These are phyloP conservation scores for Melospiza georgiana DNA, from an alignment of 2,113 vertebrate genomes.

Conservation along the genomic window DNA sequence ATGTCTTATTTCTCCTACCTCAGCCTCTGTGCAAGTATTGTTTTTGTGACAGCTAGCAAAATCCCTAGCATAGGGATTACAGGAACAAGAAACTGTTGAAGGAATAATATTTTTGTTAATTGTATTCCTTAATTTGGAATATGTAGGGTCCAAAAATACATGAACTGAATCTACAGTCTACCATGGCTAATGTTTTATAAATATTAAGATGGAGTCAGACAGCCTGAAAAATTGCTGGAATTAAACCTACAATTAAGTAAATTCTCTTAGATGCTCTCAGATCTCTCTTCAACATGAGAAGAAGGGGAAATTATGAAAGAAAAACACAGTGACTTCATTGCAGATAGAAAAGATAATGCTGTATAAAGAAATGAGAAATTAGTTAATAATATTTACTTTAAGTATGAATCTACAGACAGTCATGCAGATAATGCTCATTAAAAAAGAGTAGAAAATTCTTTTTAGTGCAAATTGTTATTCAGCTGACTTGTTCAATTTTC, in stretches of 20 bases:
- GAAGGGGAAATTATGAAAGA: not conserved
- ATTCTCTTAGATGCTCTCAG: not conserved
- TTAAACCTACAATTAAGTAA: not conserved
- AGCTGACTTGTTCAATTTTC: not conserved
- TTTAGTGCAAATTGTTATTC: not conserved
- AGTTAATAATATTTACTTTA: slow-evolving; percentile 14
- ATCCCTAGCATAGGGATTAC: not conserved
- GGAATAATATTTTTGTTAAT: not conserved
- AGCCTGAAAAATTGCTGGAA: not conserved
- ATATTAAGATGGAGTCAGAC: not conserved
- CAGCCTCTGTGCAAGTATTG: not conserved
- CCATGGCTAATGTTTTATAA: not conserved
- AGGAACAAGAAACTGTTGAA: not conserved
- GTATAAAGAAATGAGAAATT: not conserved
- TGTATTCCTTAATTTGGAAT: not conserved
- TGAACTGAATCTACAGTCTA: not conserved
- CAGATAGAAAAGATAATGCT: not conserved
- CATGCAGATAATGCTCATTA: not conserved
- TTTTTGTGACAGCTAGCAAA: not conserved
- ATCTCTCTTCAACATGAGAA: not conserved
- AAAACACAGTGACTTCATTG: not conserved
- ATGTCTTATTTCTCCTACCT: not conserved
- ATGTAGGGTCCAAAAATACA: not conserved
- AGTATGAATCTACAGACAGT: not conserved
- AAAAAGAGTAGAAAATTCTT: not conserved